Conservation (phyloP, 2,113 vertebrate genomes). For the Piprites chloris region DNA sequence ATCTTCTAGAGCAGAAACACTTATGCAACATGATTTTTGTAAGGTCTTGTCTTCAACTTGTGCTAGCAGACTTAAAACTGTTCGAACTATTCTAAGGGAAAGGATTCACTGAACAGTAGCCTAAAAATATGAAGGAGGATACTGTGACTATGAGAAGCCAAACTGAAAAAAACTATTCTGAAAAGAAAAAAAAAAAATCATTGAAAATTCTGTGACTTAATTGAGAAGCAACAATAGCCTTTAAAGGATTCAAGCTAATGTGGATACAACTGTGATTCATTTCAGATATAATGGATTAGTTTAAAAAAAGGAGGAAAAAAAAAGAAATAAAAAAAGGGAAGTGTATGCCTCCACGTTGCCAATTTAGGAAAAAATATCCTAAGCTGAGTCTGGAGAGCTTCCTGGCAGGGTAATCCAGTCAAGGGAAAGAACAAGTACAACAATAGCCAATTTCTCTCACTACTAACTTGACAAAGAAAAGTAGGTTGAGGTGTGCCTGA, state of each 20-base stretch:
- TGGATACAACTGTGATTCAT: background rate
- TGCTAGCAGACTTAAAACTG: background rate
- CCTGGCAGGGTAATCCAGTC: background rate
- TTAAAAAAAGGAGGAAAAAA: background rate
- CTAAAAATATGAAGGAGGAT: background rate
- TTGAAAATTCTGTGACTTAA: background rate
- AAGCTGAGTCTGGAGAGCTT: background rate
- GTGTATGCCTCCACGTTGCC: background rate
- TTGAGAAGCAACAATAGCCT: background rate
- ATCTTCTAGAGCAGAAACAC: background rate
- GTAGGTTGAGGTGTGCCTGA: background rate
- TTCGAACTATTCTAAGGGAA: background rate
- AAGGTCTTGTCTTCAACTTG: background rate
- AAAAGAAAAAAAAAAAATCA: background rate
- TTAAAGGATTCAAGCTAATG: background rate
- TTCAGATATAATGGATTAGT: background rate
- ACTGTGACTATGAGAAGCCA: background rate
- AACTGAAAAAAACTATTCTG: background rate
- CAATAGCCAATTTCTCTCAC: background rate
- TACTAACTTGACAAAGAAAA: background rate
- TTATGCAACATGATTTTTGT: background rate
- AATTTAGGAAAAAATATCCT: constrained; percentile 11
- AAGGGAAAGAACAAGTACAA: background rate
- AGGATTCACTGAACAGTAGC: background rate
- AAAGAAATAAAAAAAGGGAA: background rate